phyloP scores from a whole-genome alignment of 2,888 invertebrate genomes.

The Tipula unca region DNA sequence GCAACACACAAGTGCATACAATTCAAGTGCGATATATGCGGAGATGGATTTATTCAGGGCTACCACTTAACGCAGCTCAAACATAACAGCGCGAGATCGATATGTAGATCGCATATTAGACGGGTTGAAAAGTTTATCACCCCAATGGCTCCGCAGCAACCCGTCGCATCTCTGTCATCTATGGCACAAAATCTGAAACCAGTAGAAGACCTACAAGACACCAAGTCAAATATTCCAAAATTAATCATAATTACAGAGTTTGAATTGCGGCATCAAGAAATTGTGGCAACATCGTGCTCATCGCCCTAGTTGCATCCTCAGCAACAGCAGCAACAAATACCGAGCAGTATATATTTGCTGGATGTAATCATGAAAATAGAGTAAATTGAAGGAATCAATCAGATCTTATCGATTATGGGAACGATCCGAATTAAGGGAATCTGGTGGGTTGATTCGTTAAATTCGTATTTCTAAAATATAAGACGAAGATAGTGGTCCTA shows the following conservation, averaged over 20 bases:
- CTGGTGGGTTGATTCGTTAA: not conserved
- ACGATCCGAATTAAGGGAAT: not conserved
- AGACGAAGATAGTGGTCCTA: too few relatives aligned
- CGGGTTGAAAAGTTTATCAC: conserved; percentile 33
- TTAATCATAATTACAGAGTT: not conserved
- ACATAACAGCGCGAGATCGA: conserved; percentile 41
- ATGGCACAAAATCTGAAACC: not conserved
- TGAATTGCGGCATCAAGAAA: not conserved
- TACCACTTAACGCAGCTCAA: conserved; percentile 51
- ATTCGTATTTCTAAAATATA: not conserved
- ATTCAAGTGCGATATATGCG: conserved; percentile 48
- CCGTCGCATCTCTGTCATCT: not conserved
- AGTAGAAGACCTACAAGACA: not conserved
- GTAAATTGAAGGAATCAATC: not conserved
- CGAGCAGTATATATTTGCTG: not conserved
- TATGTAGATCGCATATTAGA: conserved; percentile 33
- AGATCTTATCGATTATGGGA: not conserved
- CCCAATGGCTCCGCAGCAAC: conserved; percentile 27
- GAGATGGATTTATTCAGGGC: conserved; percentile 47
- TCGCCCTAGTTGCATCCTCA: not conserved
- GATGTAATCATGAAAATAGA: not conserved
- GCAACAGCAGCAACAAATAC: not conserved
- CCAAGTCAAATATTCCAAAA: not conserved
- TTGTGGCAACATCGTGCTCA: not conserved
- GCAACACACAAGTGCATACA: conserved; percentile 50